phyloP scores from a whole-genome alignment of 2,113 vertebrate species.

The Sturnus vulgaris region DNA sequence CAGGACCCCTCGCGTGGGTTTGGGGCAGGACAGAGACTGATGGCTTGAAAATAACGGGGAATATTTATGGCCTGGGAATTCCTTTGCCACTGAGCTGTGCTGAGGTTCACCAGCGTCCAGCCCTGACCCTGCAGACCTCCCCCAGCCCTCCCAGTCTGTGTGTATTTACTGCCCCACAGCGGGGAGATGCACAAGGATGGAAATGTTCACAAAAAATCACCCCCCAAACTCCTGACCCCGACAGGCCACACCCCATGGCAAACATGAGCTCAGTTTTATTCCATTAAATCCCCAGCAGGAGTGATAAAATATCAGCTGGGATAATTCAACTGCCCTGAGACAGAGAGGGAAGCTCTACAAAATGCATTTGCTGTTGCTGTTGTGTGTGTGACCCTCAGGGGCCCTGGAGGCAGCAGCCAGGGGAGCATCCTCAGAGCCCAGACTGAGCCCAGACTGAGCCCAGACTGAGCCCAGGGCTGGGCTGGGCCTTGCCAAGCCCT shows the following conservation, averaged over 20 bases:
- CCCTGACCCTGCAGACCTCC: neutral
- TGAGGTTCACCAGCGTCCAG: accelerated
- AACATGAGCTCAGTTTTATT: neutral
- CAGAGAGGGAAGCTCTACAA: neutral
- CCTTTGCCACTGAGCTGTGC: neutral
- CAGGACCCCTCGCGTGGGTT: accelerated
- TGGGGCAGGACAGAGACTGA: neutral
- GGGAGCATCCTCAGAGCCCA: neutral
- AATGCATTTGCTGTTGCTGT: neutral
- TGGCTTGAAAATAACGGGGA: neutral
- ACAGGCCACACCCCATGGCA: neutral
- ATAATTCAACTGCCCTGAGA: neutral
- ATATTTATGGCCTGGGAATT: neutral
- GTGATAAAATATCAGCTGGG: neutral
- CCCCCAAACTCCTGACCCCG: neutral
- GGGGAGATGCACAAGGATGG: neutral
- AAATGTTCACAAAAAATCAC: neutral
- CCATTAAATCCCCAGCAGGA: neutral
- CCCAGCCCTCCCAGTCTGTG: accelerated
- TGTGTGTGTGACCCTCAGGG: neutral
- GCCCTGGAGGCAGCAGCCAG: neutral
- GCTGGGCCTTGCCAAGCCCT: accelerated
- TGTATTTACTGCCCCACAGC: accelerated
- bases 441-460: accelerated
- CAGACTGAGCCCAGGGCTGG: no score